Percentiles rank a stretch among this genome's conserved stretches.
These are phyloP conservation scores for Pomatostomus ruficeps DNA, from an alignment of 2,113 vertebrate genomes.

Conservation along the genomic window DNA sequence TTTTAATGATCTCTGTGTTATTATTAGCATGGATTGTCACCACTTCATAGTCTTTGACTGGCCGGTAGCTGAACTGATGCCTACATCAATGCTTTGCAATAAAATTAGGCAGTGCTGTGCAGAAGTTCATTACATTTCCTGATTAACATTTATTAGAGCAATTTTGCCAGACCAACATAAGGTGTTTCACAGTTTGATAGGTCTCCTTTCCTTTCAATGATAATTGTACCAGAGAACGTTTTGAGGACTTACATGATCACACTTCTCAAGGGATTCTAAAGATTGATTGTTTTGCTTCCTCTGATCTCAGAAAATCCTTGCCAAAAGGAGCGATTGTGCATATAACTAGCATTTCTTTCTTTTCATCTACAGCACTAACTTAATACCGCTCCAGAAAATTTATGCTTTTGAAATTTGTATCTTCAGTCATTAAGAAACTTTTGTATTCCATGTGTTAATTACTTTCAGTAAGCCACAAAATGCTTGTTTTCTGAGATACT, in stretches of 20 bases:
- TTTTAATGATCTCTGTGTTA: neutral
- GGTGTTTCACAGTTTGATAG: conserved; percentile 5
- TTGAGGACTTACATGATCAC: neutral
- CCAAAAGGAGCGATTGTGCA: neutral
- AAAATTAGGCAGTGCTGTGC: neutral
- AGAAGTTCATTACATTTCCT: conserved; percentile 8
- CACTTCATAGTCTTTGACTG: neutral
- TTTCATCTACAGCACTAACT: neutral
- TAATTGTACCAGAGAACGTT: neutral
- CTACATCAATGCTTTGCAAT: neutral
- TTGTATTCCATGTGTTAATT: neutral
- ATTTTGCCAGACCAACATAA: neutral
- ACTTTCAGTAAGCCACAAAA: neutral
- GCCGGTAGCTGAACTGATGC: neutral
- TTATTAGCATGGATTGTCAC: neutral
- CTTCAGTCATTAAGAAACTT: neutral
- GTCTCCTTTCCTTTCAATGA: neutral
- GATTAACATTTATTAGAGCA: conserved; percentile 8
- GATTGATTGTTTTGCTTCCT: neutral
- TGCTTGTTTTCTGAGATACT: neutral
- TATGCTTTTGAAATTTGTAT: neutral
- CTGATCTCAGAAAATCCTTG: neutral
- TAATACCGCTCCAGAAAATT: neutral
- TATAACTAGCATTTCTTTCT: neutral
- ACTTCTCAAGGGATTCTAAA: neutral